phyloP scores from a whole-genome alignment of 2,113 vertebrate species.

The Chiloscyllium plagiosum region DNA sequence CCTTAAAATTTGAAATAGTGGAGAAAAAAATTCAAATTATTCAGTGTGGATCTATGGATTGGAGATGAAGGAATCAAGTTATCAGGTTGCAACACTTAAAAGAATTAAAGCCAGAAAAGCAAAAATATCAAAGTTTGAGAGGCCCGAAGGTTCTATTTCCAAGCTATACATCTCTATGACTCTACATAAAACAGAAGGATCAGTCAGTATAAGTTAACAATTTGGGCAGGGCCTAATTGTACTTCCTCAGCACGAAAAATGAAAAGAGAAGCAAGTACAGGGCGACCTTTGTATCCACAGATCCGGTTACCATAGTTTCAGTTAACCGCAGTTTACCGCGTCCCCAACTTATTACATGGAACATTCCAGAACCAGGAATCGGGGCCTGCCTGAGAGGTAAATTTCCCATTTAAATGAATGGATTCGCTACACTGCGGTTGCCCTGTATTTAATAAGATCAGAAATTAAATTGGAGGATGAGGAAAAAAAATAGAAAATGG shows the following conservation, averaged over 20 bases:
- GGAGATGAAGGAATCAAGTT: background rate
- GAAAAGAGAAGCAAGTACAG: background rate
- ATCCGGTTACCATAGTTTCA: too few species aligned
- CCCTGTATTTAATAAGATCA: background rate
- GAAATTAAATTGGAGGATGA: background rate
- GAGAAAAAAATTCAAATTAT: background rate
- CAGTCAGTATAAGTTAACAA: background rate
- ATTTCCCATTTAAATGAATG: too few species aligned
- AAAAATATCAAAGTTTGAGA: background rate
- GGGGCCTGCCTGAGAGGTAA: too few species aligned
- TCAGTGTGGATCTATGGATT: background rate
- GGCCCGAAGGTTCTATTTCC: too few species aligned
- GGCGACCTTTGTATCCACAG: too few species aligned
- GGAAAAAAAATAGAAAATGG: background rate
- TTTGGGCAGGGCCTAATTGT: background rate
- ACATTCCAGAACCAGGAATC: too few species aligned
- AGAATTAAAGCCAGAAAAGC: background rate
- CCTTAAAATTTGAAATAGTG: slow-evolving; percentile 46
- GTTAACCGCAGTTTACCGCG: too few species aligned
- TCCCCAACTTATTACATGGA: too few species aligned
- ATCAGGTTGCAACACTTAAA: background rate
- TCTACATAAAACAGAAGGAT: background rate
- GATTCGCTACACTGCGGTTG: too few species aligned
- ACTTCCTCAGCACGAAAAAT: background rate
- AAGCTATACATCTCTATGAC: too few species aligned